Evolutionary conservation across 2,797 vertebrate species (phyloP).

Genomic region (Epinephelus malabaricus): DNA sequence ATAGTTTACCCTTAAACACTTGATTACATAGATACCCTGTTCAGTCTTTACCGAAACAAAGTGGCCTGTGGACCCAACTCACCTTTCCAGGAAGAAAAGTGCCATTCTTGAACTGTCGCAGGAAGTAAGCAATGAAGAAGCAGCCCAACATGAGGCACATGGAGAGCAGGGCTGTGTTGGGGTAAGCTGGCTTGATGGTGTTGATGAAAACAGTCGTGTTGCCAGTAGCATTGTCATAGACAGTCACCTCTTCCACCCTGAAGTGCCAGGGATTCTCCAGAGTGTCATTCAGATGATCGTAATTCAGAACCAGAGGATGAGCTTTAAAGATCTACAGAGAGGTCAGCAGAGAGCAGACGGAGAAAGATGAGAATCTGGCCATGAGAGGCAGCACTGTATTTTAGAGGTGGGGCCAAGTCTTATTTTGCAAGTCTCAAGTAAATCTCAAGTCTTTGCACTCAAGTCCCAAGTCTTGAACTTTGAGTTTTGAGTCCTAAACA

Average conservation of each 20-base stretch:
- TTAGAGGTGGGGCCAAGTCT: too few species aligned
- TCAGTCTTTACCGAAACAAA: neutral
- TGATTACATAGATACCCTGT: neutral
- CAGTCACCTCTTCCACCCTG: conserved; percentile 55
- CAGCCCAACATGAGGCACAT: conserved; percentile 93
- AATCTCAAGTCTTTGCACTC: too few species aligned
- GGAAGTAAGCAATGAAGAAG: conserved; percentile 90
- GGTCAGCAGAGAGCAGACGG: conserved; percentile 1
- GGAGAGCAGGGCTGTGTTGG: conserved; percentile 89
- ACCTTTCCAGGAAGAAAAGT: conserved; percentile 93
- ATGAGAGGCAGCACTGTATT: neutral
- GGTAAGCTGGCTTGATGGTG: conserved; percentile 74
- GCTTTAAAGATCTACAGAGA: conserved; percentile 88
- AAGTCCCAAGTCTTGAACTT: too few species aligned
- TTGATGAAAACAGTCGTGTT: conserved; percentile 70
- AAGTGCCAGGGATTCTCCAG: conserved; percentile 79
- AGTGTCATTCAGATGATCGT: conserved; percentile 52
- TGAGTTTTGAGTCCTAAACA: too few species aligned
- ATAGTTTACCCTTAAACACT: neutral
- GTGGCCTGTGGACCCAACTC: conserved; percentile 12
- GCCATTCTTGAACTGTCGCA: conserved; percentile 93
- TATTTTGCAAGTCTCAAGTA: too few species aligned
- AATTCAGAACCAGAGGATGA: conserved; percentile 86
- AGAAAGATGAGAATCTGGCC: neutral
- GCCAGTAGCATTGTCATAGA: conserved; percentile 77